phyloP scores from a whole-genome alignment of 1,140 invertebrate species.

The Hylaeus anthracinus region DNA sequence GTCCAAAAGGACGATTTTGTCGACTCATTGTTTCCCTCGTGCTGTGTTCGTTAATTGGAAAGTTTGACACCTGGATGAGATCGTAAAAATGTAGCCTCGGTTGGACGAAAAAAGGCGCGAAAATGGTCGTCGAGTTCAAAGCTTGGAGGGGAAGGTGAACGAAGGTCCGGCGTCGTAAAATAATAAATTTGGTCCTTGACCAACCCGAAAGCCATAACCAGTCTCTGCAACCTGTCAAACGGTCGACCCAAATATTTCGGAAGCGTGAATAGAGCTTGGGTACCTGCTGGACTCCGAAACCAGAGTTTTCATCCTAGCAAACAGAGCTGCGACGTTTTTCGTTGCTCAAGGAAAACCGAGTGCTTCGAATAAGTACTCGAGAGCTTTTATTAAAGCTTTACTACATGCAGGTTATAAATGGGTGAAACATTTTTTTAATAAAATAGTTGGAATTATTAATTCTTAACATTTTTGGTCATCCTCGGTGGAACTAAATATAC shows the following conservation, averaged over 20 bases:
- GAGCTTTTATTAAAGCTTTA: no score
- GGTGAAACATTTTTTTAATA: no score
- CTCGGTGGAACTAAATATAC: no score
- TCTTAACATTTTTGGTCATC: no score
- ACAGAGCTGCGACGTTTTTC: background rate
- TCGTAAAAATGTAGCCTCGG: conserved; percentile 33
- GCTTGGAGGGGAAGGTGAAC: background rate
- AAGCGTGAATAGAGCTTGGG: conserved; percentile 23
- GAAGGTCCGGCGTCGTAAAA: conserved; percentile 27
- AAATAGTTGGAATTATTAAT: no score
- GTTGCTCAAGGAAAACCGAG: background rate
- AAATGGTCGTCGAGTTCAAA: conserved; percentile 26
- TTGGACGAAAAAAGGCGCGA: conserved; percentile 29
- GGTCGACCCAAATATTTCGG: conserved; percentile 36
- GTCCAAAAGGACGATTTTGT: conserved; percentile 32
- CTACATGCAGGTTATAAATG: no score
- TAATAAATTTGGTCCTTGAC: conserved; percentile 48
- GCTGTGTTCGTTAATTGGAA: conserved; percentile 41
- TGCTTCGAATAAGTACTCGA: no score
- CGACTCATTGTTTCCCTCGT: conserved; percentile 38
- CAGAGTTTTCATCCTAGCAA: background rate
- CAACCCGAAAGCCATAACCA: conserved; percentile 41
- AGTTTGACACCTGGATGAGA: conserved; percentile 50
- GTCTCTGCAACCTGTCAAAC: conserved; percentile 41
- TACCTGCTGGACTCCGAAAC: conserved; percentile 26